These are phyloP conservation scores for Acanthaster planci DNA, from an alignment of 35 echinoderm and acorn worm species.

Conservation along the genomic window DNA sequence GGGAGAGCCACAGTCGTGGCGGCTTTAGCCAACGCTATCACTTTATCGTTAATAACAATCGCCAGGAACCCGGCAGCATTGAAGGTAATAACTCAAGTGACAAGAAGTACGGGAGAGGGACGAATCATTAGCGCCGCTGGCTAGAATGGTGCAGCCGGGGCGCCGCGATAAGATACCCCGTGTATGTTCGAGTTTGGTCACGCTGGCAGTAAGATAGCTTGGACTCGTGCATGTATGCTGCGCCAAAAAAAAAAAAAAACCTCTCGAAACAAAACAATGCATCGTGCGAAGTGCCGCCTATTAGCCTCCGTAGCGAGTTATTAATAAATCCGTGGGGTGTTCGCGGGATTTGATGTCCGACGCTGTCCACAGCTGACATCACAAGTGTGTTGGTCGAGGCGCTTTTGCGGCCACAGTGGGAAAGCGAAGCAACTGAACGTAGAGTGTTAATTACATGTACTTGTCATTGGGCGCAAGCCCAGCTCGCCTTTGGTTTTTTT, in stretches of 20 bases:
- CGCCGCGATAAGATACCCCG: background rate
- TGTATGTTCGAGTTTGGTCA: background rate
- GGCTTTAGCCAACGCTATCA: constrained; percentile 10
- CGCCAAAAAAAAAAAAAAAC: constrained; percentile 8
- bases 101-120: background rate
- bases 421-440: background rate
- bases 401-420: constrained; percentile 1
- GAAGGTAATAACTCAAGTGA: background rate
- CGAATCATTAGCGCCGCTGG: constrained; percentile 6
- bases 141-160: background rate
- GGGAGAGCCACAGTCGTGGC: background rate
- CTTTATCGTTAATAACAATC: constrained; percentile 29
- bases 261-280: background rate
- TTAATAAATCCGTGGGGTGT: background rate
- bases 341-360: constrained; percentile 3
- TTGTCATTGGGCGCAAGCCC: background rate
- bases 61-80: background rate
- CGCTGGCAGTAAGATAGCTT: background rate
- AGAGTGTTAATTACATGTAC: constrained; percentile 13
- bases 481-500: background rate
- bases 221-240: background rate
- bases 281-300: background rate
- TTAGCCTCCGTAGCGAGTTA: background rate
- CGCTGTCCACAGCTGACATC: background rate
- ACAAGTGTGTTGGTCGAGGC: background rate